Evolutionary conservation across 2,797 vertebrate species (phyloP).

Genomic region (Gallinago solitaria): DNA sequence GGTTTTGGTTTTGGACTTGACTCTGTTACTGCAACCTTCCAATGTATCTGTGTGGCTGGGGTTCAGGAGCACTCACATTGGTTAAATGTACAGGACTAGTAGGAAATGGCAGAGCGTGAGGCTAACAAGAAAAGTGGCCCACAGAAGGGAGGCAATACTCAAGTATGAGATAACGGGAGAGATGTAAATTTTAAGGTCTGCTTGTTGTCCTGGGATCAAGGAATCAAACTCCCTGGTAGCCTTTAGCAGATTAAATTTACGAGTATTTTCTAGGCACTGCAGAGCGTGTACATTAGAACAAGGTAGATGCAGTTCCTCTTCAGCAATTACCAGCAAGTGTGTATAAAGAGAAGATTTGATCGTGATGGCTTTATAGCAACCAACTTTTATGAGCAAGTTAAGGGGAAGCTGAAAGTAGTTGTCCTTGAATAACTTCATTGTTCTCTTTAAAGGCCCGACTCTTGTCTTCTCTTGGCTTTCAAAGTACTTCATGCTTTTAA

Average conservation of each 20-base stretch:
- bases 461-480: conserved; percentile 12
- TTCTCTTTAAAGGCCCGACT: conserved; percentile 6
- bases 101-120: neutral
- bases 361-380: conserved; percentile 3
- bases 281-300: neutral
- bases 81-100: neutral
- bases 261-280: neutral
- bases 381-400: neutral
- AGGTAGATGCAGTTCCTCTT: neutral
- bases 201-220: neutral
- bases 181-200: neutral
- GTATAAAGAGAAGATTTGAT: neutral
- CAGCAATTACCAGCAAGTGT: neutral
- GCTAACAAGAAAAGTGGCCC: neutral
- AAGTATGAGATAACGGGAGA: neutral
- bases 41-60: neutral
- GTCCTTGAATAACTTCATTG: neutral
- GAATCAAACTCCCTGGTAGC: neutral
- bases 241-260: neutral
- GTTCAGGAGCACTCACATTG: neutral
- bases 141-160: neutral
- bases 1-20: neutral
- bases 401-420: neutral
- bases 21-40: neutral
- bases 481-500: conserved; percentile 16